These are phyloP conservation scores for Morpho achilles DNA, from an alignment of 2,888 invertebrate genomes.

Conservation along the genomic window DNA sequence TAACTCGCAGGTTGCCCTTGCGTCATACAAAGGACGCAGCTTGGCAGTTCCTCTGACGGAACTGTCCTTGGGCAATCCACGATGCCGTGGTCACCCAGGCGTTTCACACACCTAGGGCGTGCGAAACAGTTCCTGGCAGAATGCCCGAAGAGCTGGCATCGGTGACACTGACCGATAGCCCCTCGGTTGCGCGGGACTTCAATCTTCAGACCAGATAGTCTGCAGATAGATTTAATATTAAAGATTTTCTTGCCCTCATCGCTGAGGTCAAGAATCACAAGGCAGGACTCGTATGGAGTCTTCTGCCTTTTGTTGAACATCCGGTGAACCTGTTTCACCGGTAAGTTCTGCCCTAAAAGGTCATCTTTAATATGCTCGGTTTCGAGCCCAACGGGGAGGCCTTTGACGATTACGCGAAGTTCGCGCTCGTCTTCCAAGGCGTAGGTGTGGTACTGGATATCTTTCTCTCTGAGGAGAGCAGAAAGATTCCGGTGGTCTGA, in stretches of 20 bases:
- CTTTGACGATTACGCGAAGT: background rate
- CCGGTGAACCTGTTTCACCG: slow-evolving; percentile 1
- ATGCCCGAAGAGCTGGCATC: slow-evolving; percentile 1
- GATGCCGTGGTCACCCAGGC: background rate
- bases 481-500: background rate
- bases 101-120: background rate
- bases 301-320: background rate
- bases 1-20: background rate
- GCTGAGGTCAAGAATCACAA: background rate
- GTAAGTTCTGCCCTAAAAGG: slow-evolving; percentile 1
- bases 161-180: too few relatives aligned
- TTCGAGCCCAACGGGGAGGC: background rate
- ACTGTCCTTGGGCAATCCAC: background rate
- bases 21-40: slow-evolving; percentile 1
- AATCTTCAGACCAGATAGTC: background rate
- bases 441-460: background rate
- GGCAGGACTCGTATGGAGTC: background rate
- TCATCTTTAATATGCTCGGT: background rate
- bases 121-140: background rate
- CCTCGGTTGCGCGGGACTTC: slow-evolving; percentile 1
- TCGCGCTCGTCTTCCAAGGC: slow-evolving; percentile 12
- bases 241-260: background rate
- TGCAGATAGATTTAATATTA: background rate
- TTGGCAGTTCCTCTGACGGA: slow-evolving; percentile 6
- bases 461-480: background rate